Conservation (phyloP, 2,888 invertebrate species). For the Opisthograptis luteolata region DNA sequence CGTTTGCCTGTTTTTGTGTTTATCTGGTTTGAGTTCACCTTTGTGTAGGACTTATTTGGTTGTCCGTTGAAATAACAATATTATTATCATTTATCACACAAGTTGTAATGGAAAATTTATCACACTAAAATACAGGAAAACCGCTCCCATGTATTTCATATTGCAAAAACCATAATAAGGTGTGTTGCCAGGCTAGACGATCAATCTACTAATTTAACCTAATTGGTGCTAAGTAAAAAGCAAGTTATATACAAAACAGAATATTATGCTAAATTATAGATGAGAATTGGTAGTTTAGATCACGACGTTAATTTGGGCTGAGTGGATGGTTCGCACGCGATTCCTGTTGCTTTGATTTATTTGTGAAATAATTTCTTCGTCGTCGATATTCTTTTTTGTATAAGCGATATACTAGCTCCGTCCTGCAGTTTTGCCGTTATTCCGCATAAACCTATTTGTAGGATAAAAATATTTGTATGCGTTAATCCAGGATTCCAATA, state of each 20-base stretch:
- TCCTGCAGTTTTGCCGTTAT: no score
- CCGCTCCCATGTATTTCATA: constrained; percentile 14
- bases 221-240: constrained; percentile 45
- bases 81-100: not conserved
- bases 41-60: not conserved
- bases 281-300: constrained; percentile 47
- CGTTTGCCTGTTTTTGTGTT: constrained; percentile 7
- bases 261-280: constrained; percentile 43
- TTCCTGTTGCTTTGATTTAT: constrained; percentile 37
- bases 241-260: constrained; percentile 31
- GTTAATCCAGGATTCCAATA: no score
- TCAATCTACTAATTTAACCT: constrained; percentile 59
- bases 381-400: not conserved
- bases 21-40: not conserved
- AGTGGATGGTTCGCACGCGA: constrained; percentile 55
- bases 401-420: no score
- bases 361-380: constrained; percentile 37
- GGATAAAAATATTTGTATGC: no score
- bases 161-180: constrained; percentile 24
- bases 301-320: constrained; percentile 49
- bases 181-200: constrained; percentile 28
- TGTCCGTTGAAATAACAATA: no score
- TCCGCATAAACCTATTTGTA: no score
- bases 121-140: constrained; percentile 7
- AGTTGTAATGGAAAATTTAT: not conserved